Conservation (phyloP, 2,113 vertebrate species). For the Daphoenositta chrysoptera region DNA sequence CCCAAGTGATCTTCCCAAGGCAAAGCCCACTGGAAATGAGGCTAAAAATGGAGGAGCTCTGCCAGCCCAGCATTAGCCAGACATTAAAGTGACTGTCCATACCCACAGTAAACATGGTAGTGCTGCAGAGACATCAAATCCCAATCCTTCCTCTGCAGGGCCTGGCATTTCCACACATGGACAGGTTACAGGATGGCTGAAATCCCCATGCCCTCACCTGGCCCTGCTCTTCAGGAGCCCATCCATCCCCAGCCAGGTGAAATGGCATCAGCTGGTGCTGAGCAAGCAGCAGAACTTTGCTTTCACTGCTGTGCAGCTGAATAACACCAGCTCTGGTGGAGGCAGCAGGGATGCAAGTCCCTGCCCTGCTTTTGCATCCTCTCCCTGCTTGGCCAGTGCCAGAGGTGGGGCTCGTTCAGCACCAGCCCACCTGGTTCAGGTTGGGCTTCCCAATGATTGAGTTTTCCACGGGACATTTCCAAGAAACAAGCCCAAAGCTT, state of each 20-base stretch:
- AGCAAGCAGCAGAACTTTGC: background rate
- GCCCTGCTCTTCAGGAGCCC: background rate
- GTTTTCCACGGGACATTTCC: background rate
- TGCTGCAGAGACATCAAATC: background rate
- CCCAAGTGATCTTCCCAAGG: background rate
- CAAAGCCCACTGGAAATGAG: background rate
- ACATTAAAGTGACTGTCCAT: background rate
- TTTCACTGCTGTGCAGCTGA: background rate
- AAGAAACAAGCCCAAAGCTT: background rate
- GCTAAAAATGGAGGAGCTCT: background rate
- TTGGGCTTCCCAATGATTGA: background rate
- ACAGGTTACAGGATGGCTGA: background rate
- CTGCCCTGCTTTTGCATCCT: background rate
- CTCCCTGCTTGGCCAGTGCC: background rate
- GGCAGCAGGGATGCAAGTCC: background rate
- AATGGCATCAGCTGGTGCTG: background rate
- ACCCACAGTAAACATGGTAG: background rate
- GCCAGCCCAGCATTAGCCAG: background rate
- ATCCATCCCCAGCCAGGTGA: background rate
- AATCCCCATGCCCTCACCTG: background rate
- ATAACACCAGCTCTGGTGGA: background rate
- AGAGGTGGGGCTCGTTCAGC: background rate
- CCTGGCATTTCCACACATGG: background rate
- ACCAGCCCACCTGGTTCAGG: background rate
- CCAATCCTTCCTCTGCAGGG: background rate